phyloP scores from a whole-genome alignment of 2,888 invertebrate species.

The Polydrusus pterygomalis region DNA sequence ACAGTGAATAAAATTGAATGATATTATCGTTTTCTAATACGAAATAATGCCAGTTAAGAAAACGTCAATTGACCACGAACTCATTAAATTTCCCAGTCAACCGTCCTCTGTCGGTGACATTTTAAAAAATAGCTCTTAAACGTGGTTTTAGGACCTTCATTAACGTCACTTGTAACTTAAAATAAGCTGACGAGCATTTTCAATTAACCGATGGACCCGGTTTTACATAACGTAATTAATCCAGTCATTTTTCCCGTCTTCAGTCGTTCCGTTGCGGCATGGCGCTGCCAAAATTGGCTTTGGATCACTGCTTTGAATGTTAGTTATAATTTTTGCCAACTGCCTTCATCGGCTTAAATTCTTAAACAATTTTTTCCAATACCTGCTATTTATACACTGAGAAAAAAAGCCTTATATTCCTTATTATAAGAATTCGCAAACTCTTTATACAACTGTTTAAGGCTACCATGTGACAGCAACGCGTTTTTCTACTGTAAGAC shows the following conservation, averaged over 20 bases:
- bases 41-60: slow-evolving; percentile 4
- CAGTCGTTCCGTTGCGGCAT: slow-evolving; percentile 22
- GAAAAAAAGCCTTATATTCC: too few relatives aligned
- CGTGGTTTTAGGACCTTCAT: slow-evolving; percentile 50
- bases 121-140: slow-evolving; percentile 49
- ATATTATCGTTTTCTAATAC: neutral
- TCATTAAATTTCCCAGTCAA: slow-evolving; percentile 26
- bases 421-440: too few relatives aligned
- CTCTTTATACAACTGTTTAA: too few relatives aligned
- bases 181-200: slow-evolving; percentile 54
- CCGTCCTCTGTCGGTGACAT: slow-evolving; percentile 33
- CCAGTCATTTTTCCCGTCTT: slow-evolving; percentile 45
- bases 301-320: slow-evolving; percentile 47
- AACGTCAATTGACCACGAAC: slow-evolving; percentile 30
- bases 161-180: slow-evolving; percentile 48
- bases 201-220: slow-evolving; percentile 50
- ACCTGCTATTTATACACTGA: too few relatives aligned
- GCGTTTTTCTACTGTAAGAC: too few relatives aligned
- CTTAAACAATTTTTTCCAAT: too few relatives aligned
- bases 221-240: slow-evolving; percentile 55
- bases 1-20: too few relatives aligned
- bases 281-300: slow-evolving; percentile 47
- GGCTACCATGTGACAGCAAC: too few relatives aligned
- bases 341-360: neutral
- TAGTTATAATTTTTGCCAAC: slow-evolving; percentile 37